These are phyloP conservation scores for Ianthella basta DNA, from an alignment of 37 sponge, comb jelly and placozoan genomes.

Conservation along the genomic window DNA sequence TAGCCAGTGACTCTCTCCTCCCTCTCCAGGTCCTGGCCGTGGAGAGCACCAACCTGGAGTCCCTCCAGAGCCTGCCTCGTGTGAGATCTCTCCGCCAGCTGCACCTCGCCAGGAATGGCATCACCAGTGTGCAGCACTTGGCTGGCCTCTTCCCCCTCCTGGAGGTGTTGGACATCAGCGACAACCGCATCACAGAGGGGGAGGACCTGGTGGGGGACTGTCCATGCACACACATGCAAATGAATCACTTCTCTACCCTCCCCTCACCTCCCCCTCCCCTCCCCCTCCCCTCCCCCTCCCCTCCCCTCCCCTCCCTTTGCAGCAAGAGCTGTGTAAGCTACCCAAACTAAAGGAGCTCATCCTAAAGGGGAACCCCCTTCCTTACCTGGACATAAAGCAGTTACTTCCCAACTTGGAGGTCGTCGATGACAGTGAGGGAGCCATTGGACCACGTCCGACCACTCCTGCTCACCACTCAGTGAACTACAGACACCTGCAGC, in stretches of 20 bases:
- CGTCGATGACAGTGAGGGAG: background rate
- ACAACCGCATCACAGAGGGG: background rate
- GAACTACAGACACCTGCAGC: background rate
- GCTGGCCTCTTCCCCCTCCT: background rate
- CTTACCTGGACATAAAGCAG: background rate
- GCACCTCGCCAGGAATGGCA: background rate
- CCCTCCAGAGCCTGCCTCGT: background rate
- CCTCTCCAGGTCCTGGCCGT: background rate
- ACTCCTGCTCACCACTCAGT: background rate
- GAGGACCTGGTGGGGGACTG: constrained; percentile 1
- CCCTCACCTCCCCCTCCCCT: too few relatives aligned
- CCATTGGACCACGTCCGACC: background rate
- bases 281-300: too few relatives aligned
- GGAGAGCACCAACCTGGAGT: background rate
- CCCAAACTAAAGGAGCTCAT: background rate
- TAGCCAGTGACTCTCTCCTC: background rate
- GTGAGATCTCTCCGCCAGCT: background rate
- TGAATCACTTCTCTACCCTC: too few relatives aligned
- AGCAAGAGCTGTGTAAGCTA: constrained; percentile 18
- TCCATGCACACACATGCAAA: too few relatives aligned
- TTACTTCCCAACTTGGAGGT: background rate
- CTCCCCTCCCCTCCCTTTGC: background rate
- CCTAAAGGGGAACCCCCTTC: background rate
- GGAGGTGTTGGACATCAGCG: background rate
- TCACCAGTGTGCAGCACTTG: background rate